A percentile compares a stretch with the other conserved stretches of the same genome.
Evolutionary conservation across 1,140 invertebrate genomes (phyloP).

Genomic region (Periplaneta americana): DNA sequence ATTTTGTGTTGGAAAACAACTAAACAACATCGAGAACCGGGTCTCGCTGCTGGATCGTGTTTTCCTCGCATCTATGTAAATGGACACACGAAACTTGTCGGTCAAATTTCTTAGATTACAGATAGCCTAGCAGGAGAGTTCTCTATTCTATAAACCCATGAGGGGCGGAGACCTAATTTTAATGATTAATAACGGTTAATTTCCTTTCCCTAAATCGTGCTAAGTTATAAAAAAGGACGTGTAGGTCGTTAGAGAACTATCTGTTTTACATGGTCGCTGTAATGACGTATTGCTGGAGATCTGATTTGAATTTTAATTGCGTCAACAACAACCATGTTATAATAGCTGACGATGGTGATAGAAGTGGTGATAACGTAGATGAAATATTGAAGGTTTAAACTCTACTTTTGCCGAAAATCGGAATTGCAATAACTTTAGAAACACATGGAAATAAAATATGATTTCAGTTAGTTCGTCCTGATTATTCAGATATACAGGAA

Average conservation of each 20-base stretch:
- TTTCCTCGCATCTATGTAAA: neutral
- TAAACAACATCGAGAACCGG: neutral
- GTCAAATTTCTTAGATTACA: neutral
- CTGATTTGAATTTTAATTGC: neutral
- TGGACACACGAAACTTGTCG: neutral
- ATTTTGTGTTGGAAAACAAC: neutral
- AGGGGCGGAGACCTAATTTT: neutral
- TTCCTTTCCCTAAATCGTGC: neutral
- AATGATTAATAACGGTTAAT: neutral
- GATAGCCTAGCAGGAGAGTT: neutral
- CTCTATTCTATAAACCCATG: neutral
- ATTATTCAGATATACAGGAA: too few species aligned
- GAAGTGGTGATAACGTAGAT: too few species aligned
- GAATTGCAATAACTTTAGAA: too few species aligned
- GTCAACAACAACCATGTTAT: neutral
- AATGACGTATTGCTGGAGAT: neutral
- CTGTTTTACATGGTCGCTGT: neutral
- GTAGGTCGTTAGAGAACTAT: neutral
- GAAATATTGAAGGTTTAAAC: too few species aligned
- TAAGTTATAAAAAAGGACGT: too few species aligned
- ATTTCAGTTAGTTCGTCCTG: too few species aligned
- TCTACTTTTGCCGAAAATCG: too few species aligned
- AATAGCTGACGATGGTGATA: neutral
- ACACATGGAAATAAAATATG: too few species aligned
- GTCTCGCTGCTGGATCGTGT: neutral